These are phyloP conservation scores for Anseranas semipalmata DNA, from an alignment of 2,113 vertebrate species.

Conservation along the genomic window DNA sequence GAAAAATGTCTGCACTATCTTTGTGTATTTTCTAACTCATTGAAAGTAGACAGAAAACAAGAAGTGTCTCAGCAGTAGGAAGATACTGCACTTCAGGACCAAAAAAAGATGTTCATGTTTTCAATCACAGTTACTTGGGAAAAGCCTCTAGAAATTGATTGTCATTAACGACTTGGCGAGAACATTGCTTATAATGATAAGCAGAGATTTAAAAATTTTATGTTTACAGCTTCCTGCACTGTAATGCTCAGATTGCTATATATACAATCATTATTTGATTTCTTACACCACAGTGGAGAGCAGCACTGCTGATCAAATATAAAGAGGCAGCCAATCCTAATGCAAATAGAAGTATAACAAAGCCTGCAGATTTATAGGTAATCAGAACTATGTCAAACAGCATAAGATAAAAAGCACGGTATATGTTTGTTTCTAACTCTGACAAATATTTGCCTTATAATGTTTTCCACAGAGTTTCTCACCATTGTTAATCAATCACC, in stretches of 20 bases:
- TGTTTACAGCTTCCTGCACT: neutral
- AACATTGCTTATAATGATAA: conserved; percentile 31
- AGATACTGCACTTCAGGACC: neutral
- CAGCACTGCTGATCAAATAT: neutral
- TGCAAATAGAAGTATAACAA: neutral
- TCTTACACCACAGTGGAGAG: neutral
- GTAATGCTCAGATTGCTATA: neutral
- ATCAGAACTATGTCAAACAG: conserved; percentile 35
- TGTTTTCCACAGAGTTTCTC: neutral
- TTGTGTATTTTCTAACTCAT: neutral
- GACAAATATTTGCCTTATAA: neutral
- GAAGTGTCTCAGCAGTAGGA: neutral
- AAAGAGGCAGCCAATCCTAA: neutral
- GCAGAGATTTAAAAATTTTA: neutral
- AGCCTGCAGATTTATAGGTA: conserved; percentile 47
- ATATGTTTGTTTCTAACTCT: neutral
- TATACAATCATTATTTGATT: conserved; percentile 8
- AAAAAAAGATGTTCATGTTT: neutral
- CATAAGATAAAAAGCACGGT: neutral
- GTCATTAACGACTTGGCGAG: conserved; percentile 43
- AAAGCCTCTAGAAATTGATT: conserved; percentile 26
- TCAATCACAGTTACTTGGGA: conserved; percentile 20
- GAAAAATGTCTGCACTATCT: neutral
- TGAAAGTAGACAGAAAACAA: neutral
- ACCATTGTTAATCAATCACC: neutral